Percentiles rank a stretch among this genome's conserved stretches.
These are phyloP conservation scores for Eristalis tenax DNA, from an alignment of 2,888 invertebrate genomes.

Conservation along the genomic window DNA sequence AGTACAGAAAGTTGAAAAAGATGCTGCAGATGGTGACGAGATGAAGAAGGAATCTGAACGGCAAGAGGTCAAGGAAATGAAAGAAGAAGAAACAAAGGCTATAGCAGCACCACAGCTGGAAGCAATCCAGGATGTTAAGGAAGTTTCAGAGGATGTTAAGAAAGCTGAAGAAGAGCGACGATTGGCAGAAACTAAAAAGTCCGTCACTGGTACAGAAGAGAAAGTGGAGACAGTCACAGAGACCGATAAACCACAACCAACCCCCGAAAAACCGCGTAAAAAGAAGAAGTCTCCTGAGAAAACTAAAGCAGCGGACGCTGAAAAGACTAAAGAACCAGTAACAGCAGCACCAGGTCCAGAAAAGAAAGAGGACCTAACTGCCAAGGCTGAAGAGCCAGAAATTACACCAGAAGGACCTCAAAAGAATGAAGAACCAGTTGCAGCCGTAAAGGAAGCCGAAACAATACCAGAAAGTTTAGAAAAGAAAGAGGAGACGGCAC, in stretches of 20 bases:
- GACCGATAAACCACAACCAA: constrained; percentile 41
- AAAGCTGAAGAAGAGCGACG: background rate
- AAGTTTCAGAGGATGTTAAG: background rate
- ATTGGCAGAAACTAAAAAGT: constrained; percentile 25
- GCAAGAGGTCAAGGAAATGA: too few species aligned
- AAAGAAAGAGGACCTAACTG: background rate
- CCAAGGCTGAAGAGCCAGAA: background rate
- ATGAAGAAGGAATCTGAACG: too few species aligned
- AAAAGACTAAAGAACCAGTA: background rate
- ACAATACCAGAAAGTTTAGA: constrained; percentile 48
- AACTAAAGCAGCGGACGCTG: too few species aligned
- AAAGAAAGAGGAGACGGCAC: constrained; percentile 58
- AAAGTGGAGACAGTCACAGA: constrained; percentile 14
- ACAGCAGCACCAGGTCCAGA: background rate
- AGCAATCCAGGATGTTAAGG: background rate
- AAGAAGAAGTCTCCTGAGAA: too few species aligned
- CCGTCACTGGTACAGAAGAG: background rate
- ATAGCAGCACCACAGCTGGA: background rate
- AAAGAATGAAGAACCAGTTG: constrained; percentile 62
- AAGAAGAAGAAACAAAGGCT: background rate
- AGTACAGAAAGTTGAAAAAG: too few species aligned
- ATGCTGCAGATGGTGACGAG: too few species aligned
- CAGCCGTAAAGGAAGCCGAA: background rate
- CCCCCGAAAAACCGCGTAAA: too few species aligned
- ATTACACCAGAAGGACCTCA: constrained; percentile 63